Evolutionary conservation across 2,888 invertebrate genomes (phyloP), one percentile per base, ranked within the genome.

Genomic region (Dermolepida albohirtum): DNA sequence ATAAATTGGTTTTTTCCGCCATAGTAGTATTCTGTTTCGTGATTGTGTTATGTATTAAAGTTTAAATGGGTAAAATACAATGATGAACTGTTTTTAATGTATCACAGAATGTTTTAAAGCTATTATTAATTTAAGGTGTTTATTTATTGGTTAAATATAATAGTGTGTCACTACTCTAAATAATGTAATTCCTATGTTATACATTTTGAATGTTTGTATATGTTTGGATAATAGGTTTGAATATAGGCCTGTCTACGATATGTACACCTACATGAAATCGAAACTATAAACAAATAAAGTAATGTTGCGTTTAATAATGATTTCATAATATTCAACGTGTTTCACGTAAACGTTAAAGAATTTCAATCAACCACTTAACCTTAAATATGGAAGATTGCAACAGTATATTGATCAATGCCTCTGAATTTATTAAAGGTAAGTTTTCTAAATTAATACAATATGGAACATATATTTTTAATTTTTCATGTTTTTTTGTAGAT

Each of bases 341-440:
- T 52, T 27, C 29, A 64, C 50, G 34, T 27, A 34, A n/a, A 29
- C 14, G 5, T 29, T 44, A 17, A 59, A 27, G 14, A 34, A 47
- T n/a, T 27, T 12, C 27, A n/a, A 43, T 59, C 34, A 47, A 59
- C 59, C 44, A 44, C 44, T 64, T 66, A 69, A 64, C 64, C 67
- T 67, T 63, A 63, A 79, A 72, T 64, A 82, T 82, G 82, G 80
- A 81, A 65, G 75, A 74, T 66, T 79, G 77, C 74, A 77, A 81
- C 66, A 88, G 88, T 79, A 85, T 88, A 75, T 85, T 89, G 73
- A 85, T 89, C 79, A 88, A 88, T 78, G 88, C 89, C 64, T 87
- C 88, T 17, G 89, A 90, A 81, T 88, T 89, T 72, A 87, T 90
- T 70, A 88, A 88, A 87, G 89, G 89, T 89, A 84, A 6, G 14